Conservation (phyloP, 1,140 invertebrate species). For the Scaptodrosophila lebanonensis region DNA sequence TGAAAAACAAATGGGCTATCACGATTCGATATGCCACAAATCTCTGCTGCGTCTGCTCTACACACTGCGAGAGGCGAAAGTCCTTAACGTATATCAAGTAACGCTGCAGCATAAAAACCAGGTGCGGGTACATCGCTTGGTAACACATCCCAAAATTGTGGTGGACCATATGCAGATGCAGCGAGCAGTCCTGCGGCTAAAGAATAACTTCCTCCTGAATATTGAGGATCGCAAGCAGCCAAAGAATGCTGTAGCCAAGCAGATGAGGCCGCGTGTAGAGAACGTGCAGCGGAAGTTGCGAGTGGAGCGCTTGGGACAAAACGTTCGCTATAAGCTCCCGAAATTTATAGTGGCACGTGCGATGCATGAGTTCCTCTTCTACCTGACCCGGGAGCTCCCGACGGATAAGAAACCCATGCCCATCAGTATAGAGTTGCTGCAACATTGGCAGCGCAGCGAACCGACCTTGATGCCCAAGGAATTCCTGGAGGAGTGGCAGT, state of each 20-base stretch:
- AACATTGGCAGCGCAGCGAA: conserved; percentile 75
- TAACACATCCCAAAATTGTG: conserved; percentile 62
- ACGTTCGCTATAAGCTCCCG: conserved; percentile 76
- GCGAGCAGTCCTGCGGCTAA: conserved; percentile 53
- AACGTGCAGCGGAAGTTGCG: conserved; percentile 14
- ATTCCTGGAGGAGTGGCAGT: conserved; percentile 74
- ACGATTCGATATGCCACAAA: conserved; percentile 53
- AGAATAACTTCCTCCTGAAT: conserved; percentile 50
- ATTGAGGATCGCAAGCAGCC: conserved; percentile 37
- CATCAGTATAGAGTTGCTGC: conserved; percentile 73
- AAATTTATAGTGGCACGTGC: conserved; percentile 84
- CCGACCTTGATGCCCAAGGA: conserved; percentile 41
- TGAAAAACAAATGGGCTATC: conserved; percentile 31
- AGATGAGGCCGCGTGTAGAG: background rate
- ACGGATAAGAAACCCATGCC: conserved; percentile 59
- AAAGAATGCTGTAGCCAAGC: no score
- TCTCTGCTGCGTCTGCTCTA: conserved; percentile 54
- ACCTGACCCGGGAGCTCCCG: conserved; percentile 82
- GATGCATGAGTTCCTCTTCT: conserved; percentile 84
- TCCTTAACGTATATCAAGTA: conserved; percentile 54
- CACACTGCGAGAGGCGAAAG: conserved; percentile 23
- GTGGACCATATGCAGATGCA: conserved; percentile 43
- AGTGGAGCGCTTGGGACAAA: background rate
- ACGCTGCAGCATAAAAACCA: conserved; percentile 37
- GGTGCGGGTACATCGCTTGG: conserved; percentile 48